phyloP scores from a whole-genome alignment of 1,140 invertebrate genomes.

The Trichonephila clavata region DNA sequence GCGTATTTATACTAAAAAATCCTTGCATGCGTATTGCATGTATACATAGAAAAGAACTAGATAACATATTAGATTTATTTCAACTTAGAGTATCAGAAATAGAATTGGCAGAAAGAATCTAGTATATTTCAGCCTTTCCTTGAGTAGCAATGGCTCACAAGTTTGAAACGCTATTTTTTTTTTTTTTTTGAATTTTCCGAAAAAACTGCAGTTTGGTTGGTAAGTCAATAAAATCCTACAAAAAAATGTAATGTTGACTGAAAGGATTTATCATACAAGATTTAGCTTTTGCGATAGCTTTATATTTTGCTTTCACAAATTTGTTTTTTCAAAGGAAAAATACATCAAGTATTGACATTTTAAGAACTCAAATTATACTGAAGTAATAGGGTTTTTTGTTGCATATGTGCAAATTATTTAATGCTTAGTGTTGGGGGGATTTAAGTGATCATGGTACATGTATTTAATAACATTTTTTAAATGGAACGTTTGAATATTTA shows the following conservation, averaged over 20 bases:
- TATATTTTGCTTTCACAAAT: no score
- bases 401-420: no score
- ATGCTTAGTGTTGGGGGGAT: no score
- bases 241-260: not conserved
- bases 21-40: not conserved
- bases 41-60: not conserved
- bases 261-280: not conserved
- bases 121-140: not conserved
- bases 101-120: not conserved
- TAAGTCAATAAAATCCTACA: conserved; percentile 3
- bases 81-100: not conserved
- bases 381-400: no score
- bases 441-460: no score
- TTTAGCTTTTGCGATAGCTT: not conserved
- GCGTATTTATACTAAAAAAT: no score
- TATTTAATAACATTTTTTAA: no score
- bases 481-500: no score
- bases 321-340: no score
- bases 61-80: not conserved
- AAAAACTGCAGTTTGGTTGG: not conserved
- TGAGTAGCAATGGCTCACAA: not conserved
- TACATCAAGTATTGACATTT: no score
- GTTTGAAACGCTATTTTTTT: not conserved
- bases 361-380: no score
- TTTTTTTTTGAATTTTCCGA: not conserved